phyloP scores from a whole-genome alignment of 2,797 vertebrate genomes.

The Rhinatrema bivittatum region DNA sequence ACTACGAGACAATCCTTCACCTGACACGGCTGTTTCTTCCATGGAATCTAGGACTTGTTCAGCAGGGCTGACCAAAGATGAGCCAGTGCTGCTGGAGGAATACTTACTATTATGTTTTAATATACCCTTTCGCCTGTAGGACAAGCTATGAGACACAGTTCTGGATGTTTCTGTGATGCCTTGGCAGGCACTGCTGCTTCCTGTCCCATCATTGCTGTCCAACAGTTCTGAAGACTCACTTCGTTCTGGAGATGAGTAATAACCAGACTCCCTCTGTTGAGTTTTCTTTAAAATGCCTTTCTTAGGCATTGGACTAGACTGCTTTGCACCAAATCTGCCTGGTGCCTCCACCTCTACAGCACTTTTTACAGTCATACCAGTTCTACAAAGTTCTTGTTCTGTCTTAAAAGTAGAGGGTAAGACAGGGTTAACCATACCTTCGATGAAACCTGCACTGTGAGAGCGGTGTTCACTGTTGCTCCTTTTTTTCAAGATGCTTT shows the following conservation, averaged over 20 bases:
- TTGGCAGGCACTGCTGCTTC: conserved; percentile 51
- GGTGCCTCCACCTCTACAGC: conserved; percentile 61
- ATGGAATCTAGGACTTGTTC: conserved; percentile 55
- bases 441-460: conserved; percentile 72
- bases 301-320: conserved; percentile 77
- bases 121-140: conserved; percentile 86
- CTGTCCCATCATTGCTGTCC: conserved; percentile 52
- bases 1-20: conserved; percentile 80
- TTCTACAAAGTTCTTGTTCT: conserved; percentile 61
- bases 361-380: conserved; percentile 49
- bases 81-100: conserved; percentile 65
- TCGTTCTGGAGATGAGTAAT: conserved; percentile 95
- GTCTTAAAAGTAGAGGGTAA: conserved; percentile 53
- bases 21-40: conserved; percentile 40
- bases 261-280: conserved; percentile 95
- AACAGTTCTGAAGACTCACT: conserved; percentile 91
- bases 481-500: conserved; percentile 90
- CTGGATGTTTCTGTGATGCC: conserved; percentile 48
- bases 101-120: conserved; percentile 93
- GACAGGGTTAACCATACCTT: conserved; percentile 49
- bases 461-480: conserved; percentile 80
- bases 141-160: conserved; percentile 49
- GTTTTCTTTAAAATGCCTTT: conserved; percentile 98
- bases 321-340: conserved; percentile 64
- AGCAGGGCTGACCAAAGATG: conserved; percentile 50